Evolutionary conservation across 1,140 invertebrate genomes (phyloP), one percentile per base, ranked within the genome.

Genomic region (Drosophila pandora): DNA sequence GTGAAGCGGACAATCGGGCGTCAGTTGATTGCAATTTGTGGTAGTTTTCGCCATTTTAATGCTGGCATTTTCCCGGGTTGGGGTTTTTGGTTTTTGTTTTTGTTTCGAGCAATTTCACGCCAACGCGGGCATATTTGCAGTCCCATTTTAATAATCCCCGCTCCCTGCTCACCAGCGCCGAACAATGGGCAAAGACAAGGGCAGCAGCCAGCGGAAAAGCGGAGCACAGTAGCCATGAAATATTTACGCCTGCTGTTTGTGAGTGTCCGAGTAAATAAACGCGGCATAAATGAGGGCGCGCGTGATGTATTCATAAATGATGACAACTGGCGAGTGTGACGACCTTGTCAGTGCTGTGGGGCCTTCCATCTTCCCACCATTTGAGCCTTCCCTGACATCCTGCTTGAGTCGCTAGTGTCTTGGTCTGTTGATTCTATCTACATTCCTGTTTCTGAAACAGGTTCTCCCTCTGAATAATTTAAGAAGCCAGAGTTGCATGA

Each of bases 221-320:
- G 47, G 64, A 54, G 58, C 59, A 60, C 32, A 52, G 63, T 75
- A 60, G 62, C 50, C 30, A 56, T 68, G 56, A 76, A 76, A 76
- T 76, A 76, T 76, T 76, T 76, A 76, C 39, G 63, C 37, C 73
- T 10, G 43, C 34, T 43, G 54, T 69, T 50, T 45, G 67, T 37
- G 50, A 56, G 41, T 50, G 48, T 57, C 21, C 49, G 10, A 57
- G 34, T 37, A 76, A 76, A 76, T 76, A 76, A 76, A 76, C 55
- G 56, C 72, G 76, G 72, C 72, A 76, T 76, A 76, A 76, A 76
- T 76, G 72, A 52, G 73, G 72, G 56, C 73, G 72, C 62, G 62
- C 73, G 52, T 76, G 55, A 57, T 60, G 58, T 67, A 68, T 76
- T 76, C 63, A 75, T 76, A 63, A 76, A 56, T 54, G 72, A 60